Evolutionary conservation across 1,140 invertebrate species (phyloP), one percentile per base, ranked within the genome.

Genomic region (Aphelinus atriplicis): DNA sequence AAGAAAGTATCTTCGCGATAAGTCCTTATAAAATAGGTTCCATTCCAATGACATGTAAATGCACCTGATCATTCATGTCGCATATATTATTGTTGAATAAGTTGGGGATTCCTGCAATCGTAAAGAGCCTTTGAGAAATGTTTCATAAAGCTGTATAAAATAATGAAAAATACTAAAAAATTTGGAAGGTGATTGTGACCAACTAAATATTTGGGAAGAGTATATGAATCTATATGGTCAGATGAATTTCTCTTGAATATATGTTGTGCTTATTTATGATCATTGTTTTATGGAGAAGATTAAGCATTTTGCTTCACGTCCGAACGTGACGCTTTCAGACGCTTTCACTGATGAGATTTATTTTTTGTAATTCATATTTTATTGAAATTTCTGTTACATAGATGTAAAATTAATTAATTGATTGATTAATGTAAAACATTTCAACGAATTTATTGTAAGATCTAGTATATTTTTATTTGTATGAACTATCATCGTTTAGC

Each of bases 41-140:
- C 61, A 70, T 70, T 75, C 73, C 66, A 70, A 64, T 68, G 47
- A 51, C n/a, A 55, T 61, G 26, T 26, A 61, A 68, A 58, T 26
- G 45, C 7, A 48, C 9, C 48, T 74, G 42, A 62, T 70, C 47
- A 53, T 75, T 47, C 50, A 69, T 64, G 45, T n/a, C 57, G 55
- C 50, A 75, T 64, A 75, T 70, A 63, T 70, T 63, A 58, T 57
- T 67, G 50, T 75, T 69, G 57, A 62, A 62, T 62, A 68, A 57
- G 6, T 58, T 51, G 10, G 46, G 62, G 62, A 48, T 2, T 73
- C 7, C 26, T 73, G 56, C 45, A 60, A 66, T 60, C 60, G 60
- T 6, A 3, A 60, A 58, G 26, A 60, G 50, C 43, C 50, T 60
- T 61, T 61, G 6, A 58, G 66, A 45, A 45, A 60, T 10, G 7